These are phyloP conservation scores for Noctua janthina DNA, from an alignment of 2,888 invertebrate species.

Conservation along the genomic window DNA sequence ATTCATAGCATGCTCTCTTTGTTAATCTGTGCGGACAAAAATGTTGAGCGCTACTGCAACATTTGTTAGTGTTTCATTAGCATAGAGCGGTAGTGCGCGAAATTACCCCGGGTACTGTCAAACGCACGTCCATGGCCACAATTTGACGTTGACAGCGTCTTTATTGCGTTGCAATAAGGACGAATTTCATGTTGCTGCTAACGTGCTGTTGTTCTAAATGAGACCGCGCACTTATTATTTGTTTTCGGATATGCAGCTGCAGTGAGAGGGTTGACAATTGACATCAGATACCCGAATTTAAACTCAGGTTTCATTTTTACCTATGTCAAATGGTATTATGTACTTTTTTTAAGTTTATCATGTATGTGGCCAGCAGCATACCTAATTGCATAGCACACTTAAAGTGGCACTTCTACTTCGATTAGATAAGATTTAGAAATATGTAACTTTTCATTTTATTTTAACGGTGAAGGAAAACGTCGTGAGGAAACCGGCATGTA, in stretches of 20 bases:
- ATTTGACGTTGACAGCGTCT: background rate
- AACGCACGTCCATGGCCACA: background rate
- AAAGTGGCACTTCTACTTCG: background rate
- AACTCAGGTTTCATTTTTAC: slow-evolving; percentile 11
- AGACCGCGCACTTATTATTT: slow-evolving; percentile 44
- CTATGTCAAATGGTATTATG: background rate
- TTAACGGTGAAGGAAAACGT: no score
- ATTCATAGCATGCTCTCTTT: no score
- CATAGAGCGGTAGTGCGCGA: slow-evolving; percentile 57
- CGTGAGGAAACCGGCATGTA: no score
- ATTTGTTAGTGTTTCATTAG: slow-evolving; percentile 64
- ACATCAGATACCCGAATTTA: slow-evolving; percentile 27
- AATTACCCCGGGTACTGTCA: slow-evolving; percentile 55
- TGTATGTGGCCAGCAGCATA: background rate
- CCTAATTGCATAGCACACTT: background rate
- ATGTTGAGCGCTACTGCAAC: slow-evolving; percentile 20
- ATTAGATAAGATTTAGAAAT: background rate
- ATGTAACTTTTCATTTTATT: no score
- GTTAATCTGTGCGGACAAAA: no score
- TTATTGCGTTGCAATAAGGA: background rate
- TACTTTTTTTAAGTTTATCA: background rate
- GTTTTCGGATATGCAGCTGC: slow-evolving; percentile 31
- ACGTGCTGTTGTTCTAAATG: slow-evolving; percentile 5
- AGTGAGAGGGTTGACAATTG: slow-evolving; percentile 46
- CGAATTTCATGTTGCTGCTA: background rate